Conservation (phyloP, 2,888 invertebrate genomes). For the Chymomyza fuscimana region DNA sequence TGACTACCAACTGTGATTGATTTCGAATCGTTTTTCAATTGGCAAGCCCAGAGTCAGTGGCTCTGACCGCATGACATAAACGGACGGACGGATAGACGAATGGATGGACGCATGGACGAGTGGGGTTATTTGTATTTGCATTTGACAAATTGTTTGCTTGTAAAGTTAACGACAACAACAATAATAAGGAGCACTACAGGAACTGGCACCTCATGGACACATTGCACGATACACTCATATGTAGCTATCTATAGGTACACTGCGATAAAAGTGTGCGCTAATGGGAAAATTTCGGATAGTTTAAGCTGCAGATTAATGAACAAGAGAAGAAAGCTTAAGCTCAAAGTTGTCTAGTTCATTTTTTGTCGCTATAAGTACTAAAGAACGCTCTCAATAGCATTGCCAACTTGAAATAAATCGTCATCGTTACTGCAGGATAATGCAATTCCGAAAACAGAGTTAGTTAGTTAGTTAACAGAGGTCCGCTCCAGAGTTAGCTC, state of each 20-base stretch:
- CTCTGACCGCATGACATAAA: conserved; percentile 10
- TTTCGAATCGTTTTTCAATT: conserved; percentile 74
- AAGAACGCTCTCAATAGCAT: no score
- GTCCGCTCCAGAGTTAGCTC: no score
- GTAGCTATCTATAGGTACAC: not conserved
- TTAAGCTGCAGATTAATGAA: no score
- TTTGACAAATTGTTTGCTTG: conserved; percentile 74
- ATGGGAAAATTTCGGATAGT: not conserved
- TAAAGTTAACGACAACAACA: conserved; percentile 55
- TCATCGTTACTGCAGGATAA: no score
- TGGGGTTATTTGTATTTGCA: conserved; percentile 72
- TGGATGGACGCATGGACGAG: conserved; percentile 11
- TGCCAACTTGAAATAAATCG: no score
- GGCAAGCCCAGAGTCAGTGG: conserved; percentile 43
- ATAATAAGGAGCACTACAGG: not conserved
- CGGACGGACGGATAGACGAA: conserved; percentile 13
- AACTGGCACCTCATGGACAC: not conserved
- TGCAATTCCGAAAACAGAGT: no score
- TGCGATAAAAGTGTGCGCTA: not conserved
- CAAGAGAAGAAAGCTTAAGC: no score
- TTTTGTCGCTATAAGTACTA: no score
- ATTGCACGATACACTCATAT: not conserved
- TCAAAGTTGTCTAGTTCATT: no score
- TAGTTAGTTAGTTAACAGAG: no score
- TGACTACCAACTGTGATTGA: conserved; percentile 60